Percentiles rank a stretch among this genome's conserved stretches.
phyloP scores from a whole-genome alignment of 2,888 invertebrate species.

The Trachelus stipa region DNA sequence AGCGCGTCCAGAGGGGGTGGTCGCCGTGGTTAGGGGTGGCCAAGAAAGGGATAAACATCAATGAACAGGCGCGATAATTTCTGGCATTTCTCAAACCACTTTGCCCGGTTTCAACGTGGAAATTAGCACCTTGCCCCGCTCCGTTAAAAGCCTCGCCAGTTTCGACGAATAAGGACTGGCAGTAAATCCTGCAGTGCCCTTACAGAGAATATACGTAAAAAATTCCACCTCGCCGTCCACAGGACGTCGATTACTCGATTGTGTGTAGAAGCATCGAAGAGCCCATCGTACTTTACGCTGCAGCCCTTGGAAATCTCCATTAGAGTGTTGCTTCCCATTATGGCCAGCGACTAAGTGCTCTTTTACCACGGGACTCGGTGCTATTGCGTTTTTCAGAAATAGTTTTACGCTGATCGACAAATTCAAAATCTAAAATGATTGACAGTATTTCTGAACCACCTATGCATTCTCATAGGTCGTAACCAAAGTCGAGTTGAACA shows the following conservation, averaged over 20 bases:
- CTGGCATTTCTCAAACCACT: not conserved
- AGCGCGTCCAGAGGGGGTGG: not conserved
- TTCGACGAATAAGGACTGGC: not conserved
- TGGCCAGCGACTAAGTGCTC: not conserved
- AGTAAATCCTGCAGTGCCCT: not conserved
- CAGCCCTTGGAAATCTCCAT: not conserved
- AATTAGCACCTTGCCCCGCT: not conserved
- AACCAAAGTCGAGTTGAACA: not conserved
- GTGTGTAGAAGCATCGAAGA: not conserved
- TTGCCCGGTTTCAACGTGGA: not conserved
- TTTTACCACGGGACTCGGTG: not conserved
- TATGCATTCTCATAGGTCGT: no score
- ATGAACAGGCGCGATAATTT: not conserved
- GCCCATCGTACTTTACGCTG: not conserved
- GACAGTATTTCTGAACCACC: no score
- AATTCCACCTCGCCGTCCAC: not conserved
- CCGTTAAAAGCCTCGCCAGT: not conserved
- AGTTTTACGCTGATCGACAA: not conserved
- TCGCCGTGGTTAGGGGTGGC: no score
- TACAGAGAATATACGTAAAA: not conserved
- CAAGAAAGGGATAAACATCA: not conserved
- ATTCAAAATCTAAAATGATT: not conserved
- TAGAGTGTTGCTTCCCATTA: no score
- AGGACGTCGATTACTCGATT: not conserved
- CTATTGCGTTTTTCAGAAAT: not conserved